Percentiles rank a stretch among this genome's conserved stretches.
These are phyloP conservation scores for Daubentonia madagascariensis DNA, from an alignment of 2,113 vertebrate species.

Conservation along the genomic window DNA sequence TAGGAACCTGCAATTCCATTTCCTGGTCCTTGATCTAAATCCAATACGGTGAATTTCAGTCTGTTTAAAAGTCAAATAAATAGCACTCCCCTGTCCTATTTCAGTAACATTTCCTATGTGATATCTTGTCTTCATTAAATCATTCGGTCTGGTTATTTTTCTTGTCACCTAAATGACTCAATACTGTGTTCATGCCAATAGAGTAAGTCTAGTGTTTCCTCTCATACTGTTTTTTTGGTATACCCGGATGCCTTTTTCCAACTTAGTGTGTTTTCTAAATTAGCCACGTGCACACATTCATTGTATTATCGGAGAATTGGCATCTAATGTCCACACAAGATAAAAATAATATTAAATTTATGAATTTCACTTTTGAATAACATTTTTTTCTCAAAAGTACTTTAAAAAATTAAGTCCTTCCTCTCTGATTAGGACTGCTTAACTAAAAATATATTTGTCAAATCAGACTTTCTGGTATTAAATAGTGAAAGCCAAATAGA, in stretches of 20 bases:
- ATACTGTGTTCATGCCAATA: background rate
- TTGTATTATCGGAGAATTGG: background rate
- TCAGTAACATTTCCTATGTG: background rate
- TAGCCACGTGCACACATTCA: background rate
- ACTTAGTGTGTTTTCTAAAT: background rate
- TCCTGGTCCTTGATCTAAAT: constrained; percentile 29
- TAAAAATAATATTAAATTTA: background rate
- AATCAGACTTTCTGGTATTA: background rate
- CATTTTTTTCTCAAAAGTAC: background rate
- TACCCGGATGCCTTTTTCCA: background rate
- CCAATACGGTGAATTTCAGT: constrained; percentile 27
- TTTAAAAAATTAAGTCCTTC: background rate
- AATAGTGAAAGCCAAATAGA: background rate
- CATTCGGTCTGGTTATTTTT: background rate
- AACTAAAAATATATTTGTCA: background rate
- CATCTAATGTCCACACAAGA: background rate
- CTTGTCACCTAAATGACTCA: background rate
- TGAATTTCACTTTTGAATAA: background rate
- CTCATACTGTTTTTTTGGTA: background rate
- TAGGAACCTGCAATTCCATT: background rate
- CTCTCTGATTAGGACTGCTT: background rate
- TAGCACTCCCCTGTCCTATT: background rate
- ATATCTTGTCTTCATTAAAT: background rate
- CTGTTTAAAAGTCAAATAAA: constrained; percentile 45
- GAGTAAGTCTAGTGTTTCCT: background rate